phyloP scores from a whole-genome alignment of 2,113 vertebrate genomes.

The Centrocercus urophasianus region DNA sequence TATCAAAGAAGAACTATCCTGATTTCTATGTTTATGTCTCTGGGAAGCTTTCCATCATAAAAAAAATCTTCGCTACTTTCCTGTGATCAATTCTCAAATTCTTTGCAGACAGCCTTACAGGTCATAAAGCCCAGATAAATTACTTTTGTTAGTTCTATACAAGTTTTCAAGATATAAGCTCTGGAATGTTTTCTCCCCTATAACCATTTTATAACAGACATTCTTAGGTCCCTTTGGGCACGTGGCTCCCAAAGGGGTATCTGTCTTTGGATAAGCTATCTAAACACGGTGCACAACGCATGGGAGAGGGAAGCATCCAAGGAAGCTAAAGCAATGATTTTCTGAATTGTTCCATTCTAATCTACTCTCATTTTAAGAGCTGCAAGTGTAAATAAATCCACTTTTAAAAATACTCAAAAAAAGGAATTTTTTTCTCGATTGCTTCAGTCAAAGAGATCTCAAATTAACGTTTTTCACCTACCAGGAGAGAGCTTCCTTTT shows the following conservation, averaged over 20 bases:
- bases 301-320: neutral
- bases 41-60: neutral
- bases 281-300: neutral
- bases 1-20: neutral
- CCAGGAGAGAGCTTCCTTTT: neutral
- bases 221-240: neutral
- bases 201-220: neutral
- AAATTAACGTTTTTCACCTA: neutral
- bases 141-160: neutral
- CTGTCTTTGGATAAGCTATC: neutral
- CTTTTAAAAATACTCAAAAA: neutral
- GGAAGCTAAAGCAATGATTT: neutral
- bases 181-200: neutral
- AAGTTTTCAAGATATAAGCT: neutral
- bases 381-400: neutral
- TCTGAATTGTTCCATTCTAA: neutral
- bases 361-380: neutral
- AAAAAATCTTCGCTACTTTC: neutral
- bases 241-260: neutral
- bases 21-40: neutral
- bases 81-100: neutral
- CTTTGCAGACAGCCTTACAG: neutral
- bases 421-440: neutral
- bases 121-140: neutral
- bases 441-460: neutral